Evolutionary conservation across 2,797 vertebrate genomes (phyloP), one percentile per base, ranked within the genome.

Genomic region (Molossus molossus): DNA sequence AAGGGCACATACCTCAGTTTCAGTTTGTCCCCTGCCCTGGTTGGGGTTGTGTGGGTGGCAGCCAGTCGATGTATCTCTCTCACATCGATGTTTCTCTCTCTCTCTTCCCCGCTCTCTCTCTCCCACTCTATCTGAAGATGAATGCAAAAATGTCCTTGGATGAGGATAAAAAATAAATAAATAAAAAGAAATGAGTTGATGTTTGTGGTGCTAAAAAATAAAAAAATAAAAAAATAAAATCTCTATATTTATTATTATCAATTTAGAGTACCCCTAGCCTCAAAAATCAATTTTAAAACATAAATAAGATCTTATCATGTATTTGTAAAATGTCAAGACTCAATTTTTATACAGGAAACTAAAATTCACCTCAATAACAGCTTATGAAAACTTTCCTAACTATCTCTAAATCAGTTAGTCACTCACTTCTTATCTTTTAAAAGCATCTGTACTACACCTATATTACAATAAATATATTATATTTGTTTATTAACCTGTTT

Each of bases 361-460:
- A 23, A 92, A 85, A 79, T 2, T 69, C 40, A 84, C 55, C 20
- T 45, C 65, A 87, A 1, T 73, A 33, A 60, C 40, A 4, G 9
- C 55, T 83, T 83, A 20, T 81, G 55, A 95, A 86, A 91, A 73
- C 2, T 15, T 87, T 4, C 27, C n/a, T 83, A 88, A 48, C 57
- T 69, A 72, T 75, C 15, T 8, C 18, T 50, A 76, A 17, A 79
- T 40, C 50, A 60, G n/a, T 93, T 70, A 80, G 37, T 55, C 65
- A 64, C 9, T 45, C 13, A 82, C 9, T 77, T 67, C 37, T 65
- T 77, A 33, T 6, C 21, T 62, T 67, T 86, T 62, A 25, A 90
- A 93, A 69, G 23, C 6, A 89, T 21, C 69, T 64, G 29, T 40
- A 33, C 13, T 40, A 9, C 45, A 37, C 4, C 33, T 48, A 14